Conservation (phyloP, 2,113 vertebrate genomes). For the Nyctibius bracteatus region DNA sequence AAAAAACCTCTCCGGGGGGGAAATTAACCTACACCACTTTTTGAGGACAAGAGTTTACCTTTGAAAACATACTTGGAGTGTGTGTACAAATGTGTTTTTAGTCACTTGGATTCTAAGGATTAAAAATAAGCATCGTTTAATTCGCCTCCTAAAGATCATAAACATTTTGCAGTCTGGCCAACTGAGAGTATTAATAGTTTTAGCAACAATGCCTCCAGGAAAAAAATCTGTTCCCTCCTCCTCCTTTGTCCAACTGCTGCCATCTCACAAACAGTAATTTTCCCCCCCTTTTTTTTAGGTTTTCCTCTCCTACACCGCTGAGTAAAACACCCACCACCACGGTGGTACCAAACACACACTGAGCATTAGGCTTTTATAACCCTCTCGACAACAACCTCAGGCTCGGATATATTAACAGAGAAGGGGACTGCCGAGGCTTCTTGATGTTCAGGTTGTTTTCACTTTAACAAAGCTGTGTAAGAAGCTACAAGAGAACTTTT, state of each 20-base stretch:
- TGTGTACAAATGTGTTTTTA: background rate
- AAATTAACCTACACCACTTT: background rate
- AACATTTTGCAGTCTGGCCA: background rate
- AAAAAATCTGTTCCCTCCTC: background rate
- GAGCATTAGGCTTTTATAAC: background rate
- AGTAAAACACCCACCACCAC: background rate
- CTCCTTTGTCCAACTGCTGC: background rate
- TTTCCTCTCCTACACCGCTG: background rate
- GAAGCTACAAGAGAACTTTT: background rate
- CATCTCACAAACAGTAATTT: background rate
- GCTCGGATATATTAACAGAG: background rate
- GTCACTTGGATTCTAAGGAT: background rate
- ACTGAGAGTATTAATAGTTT: background rate
- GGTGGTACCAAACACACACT: background rate
- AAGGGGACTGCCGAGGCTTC: background rate
- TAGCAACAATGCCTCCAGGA: background rate
- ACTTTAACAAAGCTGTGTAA: background rate
- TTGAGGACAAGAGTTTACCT: background rate
- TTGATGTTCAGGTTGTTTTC: background rate
- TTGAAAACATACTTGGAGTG: background rate
- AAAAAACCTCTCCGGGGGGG: background rate
- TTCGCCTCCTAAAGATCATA: background rate
- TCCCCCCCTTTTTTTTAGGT: rapidly evolving
- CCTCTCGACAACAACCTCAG: background rate
- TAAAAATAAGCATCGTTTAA: background rate